A percentile compares a stretch with the other conserved stretches of the same genome.
These are phyloP conservation scores for Benthosema pterotum DNA, from an alignment of 2,797 vertebrate genomes.

Conservation along the genomic window DNA sequence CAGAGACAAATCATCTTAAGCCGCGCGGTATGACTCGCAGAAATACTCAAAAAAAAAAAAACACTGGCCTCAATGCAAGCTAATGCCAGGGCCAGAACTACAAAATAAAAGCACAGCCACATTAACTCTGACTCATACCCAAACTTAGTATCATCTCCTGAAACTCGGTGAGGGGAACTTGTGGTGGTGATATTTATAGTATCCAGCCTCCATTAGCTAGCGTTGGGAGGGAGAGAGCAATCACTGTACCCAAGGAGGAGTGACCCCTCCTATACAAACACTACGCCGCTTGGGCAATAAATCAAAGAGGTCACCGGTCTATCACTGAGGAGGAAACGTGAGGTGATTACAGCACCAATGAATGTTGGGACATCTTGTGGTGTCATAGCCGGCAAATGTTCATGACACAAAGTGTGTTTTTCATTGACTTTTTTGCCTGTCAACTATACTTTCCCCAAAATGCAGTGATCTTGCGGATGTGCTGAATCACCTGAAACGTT, in stretches of 20 bases:
- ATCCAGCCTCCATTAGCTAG: conserved; percentile 58
- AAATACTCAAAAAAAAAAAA: conserved; percentile 35
- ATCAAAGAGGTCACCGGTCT: conserved; percentile 38
- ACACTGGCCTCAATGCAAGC: conserved; percentile 52
- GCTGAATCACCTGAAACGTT: neutral
- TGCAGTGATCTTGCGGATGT: too few relatives aligned
- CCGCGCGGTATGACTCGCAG: conserved; percentile 32
- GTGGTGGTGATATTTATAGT: conserved; percentile 72
- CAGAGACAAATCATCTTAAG: conserved; percentile 35
- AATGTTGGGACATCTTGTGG: neutral
- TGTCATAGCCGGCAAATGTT: neutral
- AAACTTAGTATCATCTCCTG: conserved; percentile 77
- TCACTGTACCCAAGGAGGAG: conserved; percentile 45
- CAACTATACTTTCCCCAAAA: too few relatives aligned
- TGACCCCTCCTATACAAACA: conserved; percentile 55
- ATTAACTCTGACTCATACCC: conserved; percentile 77
- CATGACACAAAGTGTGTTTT: neutral
- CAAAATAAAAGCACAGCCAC: conserved; percentile 68
- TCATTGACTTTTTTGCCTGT: neutral
- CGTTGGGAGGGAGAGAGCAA: conserved; percentile 43
- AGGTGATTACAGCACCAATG: neutral
- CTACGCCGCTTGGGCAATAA: conserved; percentile 53
- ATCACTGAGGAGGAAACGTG: neutral
- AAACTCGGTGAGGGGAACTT: conserved; percentile 72
- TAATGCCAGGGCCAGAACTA: conserved; percentile 53